These are phyloP conservation scores for Toxotes jaculatrix DNA, from an alignment of 2,113 vertebrate species.

Conservation along the genomic window DNA sequence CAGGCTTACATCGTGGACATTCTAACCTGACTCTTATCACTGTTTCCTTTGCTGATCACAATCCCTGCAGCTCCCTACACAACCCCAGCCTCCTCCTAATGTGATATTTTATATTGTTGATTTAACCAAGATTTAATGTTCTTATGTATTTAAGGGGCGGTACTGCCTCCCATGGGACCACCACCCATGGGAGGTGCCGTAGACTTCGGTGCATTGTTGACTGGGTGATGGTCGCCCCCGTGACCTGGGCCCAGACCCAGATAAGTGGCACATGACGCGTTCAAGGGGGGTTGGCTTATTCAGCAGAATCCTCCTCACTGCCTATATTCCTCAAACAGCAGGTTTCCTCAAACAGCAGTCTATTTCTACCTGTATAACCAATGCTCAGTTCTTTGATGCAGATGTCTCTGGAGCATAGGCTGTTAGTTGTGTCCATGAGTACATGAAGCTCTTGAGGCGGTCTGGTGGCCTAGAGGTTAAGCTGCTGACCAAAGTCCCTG, in stretches of 20 bases:
- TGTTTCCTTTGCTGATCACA: not conserved
- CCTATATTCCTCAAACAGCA: not conserved
- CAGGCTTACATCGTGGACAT: too few relatives aligned
- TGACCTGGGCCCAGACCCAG: too few relatives aligned
- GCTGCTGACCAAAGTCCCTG: not conserved
- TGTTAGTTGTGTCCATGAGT: not conserved
- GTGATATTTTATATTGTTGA: not conserved
- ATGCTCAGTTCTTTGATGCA: not conserved
- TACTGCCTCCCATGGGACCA: too few relatives aligned
- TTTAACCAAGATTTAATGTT: not conserved
- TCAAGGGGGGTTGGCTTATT: not conserved
- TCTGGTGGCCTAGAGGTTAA: not conserved
- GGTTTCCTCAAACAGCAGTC: not conserved
- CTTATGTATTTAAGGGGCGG: too few relatives aligned
- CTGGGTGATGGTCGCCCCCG: too few relatives aligned
- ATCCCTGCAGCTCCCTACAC: not conserved
- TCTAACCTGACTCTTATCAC: too few relatives aligned
- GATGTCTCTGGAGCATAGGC: not conserved
- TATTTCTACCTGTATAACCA: not conserved
- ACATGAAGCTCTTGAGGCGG: not conserved
- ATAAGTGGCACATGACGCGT: too few relatives aligned
- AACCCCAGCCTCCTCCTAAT: not conserved
- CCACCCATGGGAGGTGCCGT: too few relatives aligned
- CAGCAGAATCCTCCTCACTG: not conserved
- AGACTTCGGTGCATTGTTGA: too few relatives aligned